Percentiles rank a stretch among this genome's conserved stretches.
Evolutionary conservation across 35 echinoderm and acorn worm species (phyloP).

Genomic region (Eucidaris tribuloides): DNA sequence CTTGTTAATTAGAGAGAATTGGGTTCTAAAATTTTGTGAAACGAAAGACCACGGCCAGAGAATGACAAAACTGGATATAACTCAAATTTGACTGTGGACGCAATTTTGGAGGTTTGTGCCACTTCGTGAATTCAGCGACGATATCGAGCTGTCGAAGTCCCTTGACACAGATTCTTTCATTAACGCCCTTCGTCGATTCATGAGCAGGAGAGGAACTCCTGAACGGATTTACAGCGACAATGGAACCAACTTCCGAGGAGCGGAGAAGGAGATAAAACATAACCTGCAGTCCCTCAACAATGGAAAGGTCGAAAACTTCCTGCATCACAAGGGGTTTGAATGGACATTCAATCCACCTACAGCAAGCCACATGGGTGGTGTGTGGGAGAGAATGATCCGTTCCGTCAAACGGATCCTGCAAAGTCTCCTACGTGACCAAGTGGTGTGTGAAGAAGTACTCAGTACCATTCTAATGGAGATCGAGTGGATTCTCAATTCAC

Average conservation of each 20-base stretch:
- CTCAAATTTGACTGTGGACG: too few species aligned
- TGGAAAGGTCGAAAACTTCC: background rate
- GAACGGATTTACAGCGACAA: conserved; percentile 32
- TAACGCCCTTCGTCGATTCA: conserved; percentile 6
- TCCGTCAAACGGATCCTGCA: conserved; percentile 4
- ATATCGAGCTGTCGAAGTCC: background rate
- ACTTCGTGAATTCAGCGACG: too few species aligned
- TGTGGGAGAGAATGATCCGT: conserved; percentile 36
- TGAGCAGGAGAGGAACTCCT: conserved; percentile 19
- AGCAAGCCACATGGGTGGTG: conserved; percentile 25
- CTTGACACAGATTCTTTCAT: conserved; percentile 65
- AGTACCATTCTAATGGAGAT: conserved; percentile 45
- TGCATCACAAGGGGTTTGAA: background rate
- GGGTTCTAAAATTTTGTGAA: too few species aligned
- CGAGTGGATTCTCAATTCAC: conserved; percentile 50
- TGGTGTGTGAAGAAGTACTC: conserved; percentile 56
- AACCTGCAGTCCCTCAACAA: background rate
- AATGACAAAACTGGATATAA: too few species aligned
- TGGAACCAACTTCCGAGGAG: conserved; percentile 36
- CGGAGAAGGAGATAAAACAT: conserved; percentile 14
- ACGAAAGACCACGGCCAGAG: too few species aligned
- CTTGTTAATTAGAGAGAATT: too few species aligned
- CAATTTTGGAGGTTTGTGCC: too few species aligned
- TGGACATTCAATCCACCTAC: conserved; percentile 36
- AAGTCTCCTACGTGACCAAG: background rate